These are phyloP conservation scores for Helicolenus hilgendorfi DNA, from an alignment of 2,797 vertebrate genomes.

Conservation along the genomic window DNA sequence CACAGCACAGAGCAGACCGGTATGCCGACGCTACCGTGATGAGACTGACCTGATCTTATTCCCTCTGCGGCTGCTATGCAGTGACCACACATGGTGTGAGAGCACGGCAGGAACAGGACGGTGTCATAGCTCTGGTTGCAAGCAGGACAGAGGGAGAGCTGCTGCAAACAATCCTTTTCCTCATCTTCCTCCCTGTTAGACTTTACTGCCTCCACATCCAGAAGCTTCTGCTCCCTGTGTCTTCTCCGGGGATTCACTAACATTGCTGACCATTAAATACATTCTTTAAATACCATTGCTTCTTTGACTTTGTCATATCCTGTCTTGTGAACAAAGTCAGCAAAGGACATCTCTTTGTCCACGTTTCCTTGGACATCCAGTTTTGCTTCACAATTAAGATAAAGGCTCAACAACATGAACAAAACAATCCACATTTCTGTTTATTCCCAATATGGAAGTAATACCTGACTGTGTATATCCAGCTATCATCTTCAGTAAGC, in stretches of 20 bases:
- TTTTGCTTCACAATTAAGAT: neutral
- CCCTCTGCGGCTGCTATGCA: constrained; percentile 65
- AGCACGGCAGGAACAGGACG: constrained; percentile 84
- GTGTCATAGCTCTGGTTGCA: constrained; percentile 56
- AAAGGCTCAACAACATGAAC: neutral
- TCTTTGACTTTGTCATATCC: neutral
- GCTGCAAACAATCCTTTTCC: constrained; percentile 19
- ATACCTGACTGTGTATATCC: neutral
- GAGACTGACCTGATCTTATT: neutral
- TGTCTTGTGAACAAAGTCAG: neutral
- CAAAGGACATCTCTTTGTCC: neutral
- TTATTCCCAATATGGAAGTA: neutral
- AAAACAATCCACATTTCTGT: neutral
- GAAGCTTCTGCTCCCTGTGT: neutral
- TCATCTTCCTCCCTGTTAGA: constrained; percentile 1
- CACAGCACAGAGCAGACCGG: constrained; percentile 72
- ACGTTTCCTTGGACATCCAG: neutral
- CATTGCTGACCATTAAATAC: constrained; percentile 17
- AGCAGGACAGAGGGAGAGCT: constrained; percentile 67
- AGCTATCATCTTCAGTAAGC: neutral
- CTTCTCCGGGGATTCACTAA: neutral
- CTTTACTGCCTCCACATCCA: neutral
- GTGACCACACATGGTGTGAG: constrained; percentile 78
- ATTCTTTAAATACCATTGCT: neutral
- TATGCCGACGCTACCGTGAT: neutral